Conservation (phyloP, 2,888 invertebrate species). For the Allolobophora icterica region DNA sequence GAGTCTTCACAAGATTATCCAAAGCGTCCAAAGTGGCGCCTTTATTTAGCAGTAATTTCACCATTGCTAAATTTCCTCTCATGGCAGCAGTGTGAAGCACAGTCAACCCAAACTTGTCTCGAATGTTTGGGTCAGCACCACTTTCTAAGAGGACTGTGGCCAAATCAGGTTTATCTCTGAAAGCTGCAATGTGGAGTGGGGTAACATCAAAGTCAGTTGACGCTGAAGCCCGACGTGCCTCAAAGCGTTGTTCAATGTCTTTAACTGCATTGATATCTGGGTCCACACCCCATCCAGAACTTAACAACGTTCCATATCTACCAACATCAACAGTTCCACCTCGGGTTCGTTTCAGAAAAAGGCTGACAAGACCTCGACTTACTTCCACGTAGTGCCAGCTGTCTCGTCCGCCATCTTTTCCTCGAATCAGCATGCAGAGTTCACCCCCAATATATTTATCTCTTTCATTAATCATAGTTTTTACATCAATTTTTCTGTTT, state of each 20-base stretch:
- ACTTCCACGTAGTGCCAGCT: slow-evolving; percentile 42
- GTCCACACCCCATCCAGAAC: slow-evolving; percentile 37
- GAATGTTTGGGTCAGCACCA: slow-evolving; percentile 40
- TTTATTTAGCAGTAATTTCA: slow-evolving; percentile 39
- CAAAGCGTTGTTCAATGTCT: slow-evolving; percentile 35
- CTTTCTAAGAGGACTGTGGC: slow-evolving; percentile 39
- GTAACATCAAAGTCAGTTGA: slow-evolving; percentile 41
- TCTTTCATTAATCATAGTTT: slow-evolving; percentile 30
- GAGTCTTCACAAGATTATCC: slow-evolving; percentile 38
- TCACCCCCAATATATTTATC: slow-evolving; percentile 38
- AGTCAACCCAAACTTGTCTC: slow-evolving; percentile 43
- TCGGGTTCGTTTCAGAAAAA: slow-evolving; percentile 36
- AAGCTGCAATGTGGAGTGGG: slow-evolving; percentile 45
- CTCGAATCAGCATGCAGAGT: slow-evolving; percentile 37
- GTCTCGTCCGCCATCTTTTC: slow-evolving; percentile 35
- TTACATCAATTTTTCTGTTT: not conserved
- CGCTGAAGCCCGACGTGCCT: not conserved
- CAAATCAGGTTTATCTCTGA: slow-evolving; percentile 30
- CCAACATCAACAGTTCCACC: slow-evolving; percentile 38
- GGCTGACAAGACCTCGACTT: slow-evolving; percentile 35
- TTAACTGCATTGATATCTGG: slow-evolving; percentile 26
- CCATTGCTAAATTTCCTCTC: slow-evolving; percentile 37
- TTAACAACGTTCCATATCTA: slow-evolving; percentile 34
- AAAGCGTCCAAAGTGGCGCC: slow-evolving; percentile 39
- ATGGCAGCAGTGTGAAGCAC: slow-evolving; percentile 46